Percentiles rank a stretch among this genome's conserved stretches.
Evolutionary conservation across 2,113 vertebrate species (phyloP).

Genomic region (Albula goreensis): DNA sequence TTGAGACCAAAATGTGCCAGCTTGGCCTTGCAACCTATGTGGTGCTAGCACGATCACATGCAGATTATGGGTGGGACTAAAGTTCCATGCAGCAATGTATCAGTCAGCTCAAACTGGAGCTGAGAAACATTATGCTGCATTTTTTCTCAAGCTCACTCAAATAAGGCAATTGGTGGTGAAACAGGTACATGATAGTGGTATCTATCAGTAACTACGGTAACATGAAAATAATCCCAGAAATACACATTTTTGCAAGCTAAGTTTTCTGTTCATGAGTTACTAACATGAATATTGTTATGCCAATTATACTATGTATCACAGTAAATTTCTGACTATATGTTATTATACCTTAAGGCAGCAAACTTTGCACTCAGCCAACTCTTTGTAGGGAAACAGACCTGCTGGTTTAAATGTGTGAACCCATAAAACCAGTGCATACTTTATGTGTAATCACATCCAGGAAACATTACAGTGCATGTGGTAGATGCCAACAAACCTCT

Average conservation of each 20-base stretch:
- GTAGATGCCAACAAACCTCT: not conserved
- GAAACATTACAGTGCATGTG: not conserved
- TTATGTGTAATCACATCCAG: not conserved
- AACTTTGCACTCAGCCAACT: too few species aligned
- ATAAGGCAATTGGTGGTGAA: not conserved
- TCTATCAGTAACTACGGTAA: not conserved
- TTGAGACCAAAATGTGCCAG: not conserved
- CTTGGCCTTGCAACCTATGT: not conserved
- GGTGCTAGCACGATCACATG: not conserved
- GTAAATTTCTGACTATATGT: not conserved
- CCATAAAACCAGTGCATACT: not conserved
- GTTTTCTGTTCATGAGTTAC: not conserved
- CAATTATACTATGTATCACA: not conserved
- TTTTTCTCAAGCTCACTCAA: not conserved
- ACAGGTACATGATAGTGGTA: not conserved
- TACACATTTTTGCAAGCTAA: not conserved
- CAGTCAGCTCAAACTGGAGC: not conserved
- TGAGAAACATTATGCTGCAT: not conserved
- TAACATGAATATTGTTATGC: not conserved
- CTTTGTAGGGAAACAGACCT: not conserved
- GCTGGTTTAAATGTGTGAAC: not conserved
- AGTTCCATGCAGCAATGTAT: not conserved
- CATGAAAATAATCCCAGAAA: not conserved
- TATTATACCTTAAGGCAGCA: not conserved
- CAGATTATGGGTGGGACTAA: not conserved